phyloP scores from a whole-genome alignment of 1,140 invertebrate species.

The Drosophila nikananu region DNA sequence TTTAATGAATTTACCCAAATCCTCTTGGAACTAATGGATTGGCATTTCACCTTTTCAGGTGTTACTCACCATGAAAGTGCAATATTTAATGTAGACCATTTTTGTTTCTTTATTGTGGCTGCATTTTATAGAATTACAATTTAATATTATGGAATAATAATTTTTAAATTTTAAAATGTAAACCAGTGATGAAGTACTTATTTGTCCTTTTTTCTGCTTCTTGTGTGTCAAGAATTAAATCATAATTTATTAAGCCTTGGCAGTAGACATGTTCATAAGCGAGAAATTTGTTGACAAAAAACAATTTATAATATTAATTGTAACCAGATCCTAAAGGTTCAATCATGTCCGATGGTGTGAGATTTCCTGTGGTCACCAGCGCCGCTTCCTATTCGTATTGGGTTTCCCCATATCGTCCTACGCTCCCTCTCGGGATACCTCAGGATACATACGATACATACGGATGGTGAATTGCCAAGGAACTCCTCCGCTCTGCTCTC shows the following conservation, averaged over 20 bases:
- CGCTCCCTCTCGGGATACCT: slow-evolving; percentile 21
- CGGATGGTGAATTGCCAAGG: slow-evolving; percentile 29
- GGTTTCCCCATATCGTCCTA: slow-evolving; percentile 38
- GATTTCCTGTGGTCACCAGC: slow-evolving; percentile 55
- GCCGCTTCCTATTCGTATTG: slow-evolving; percentile 55
- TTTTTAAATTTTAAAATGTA: no score
- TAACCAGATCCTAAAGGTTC: slow-evolving; percentile 28
- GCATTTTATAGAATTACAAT: neutral
- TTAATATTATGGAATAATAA: no score
- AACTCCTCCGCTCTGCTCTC: neutral
- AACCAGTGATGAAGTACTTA: no score
- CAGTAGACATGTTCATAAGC: neutral
- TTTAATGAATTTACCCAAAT: neutral
- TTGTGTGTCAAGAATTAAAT: neutral
- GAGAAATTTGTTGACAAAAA: neutral
- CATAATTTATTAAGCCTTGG: neutral
- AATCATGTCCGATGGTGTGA: slow-evolving; percentile 56
- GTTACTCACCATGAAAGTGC: neutral
- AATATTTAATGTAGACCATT: neutral
- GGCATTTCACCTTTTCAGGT: neutral
- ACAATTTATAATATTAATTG: slow-evolving; percentile 1
- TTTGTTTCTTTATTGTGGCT: neutral
- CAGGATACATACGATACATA: no score
- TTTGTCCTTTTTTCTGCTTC: no score
- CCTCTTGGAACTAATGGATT: neutral